Evolutionary conservation across 2,888 invertebrate species (phyloP).

Genomic region (Actias luna): DNA sequence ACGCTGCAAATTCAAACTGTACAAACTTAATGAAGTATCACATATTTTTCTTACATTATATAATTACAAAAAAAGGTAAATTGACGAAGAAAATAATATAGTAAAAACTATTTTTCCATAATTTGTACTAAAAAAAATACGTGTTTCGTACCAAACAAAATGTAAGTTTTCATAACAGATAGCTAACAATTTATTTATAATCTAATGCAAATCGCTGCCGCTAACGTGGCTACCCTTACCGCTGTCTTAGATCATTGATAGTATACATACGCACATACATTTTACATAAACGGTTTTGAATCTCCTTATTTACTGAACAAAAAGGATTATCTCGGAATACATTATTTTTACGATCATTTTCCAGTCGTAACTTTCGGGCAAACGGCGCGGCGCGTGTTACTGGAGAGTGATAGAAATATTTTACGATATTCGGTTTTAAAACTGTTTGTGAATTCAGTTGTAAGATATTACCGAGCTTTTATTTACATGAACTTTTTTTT

Average conservation of each 20-base stretch:
- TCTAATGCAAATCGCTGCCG: background rate
- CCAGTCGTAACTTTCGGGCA: constrained; percentile 4
- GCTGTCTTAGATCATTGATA: constrained; percentile 14
- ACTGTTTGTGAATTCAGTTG: background rate
- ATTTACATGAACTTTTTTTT: no score
- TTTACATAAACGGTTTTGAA: constrained; percentile 18
- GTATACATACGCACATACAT: constrained; percentile 14
- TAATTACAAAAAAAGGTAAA: no score
- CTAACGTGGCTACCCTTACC: background rate
- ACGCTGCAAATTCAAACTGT: no score
- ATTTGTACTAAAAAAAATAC: no score
- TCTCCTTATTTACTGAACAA: constrained; percentile 17
- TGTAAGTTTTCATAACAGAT: no score
- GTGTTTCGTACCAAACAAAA: no score
- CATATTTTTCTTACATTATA: no score
- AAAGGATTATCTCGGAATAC: constrained; percentile 17
- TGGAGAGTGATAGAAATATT: background rate
- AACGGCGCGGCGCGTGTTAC: background rate
- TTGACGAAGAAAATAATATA: no score
- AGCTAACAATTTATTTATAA: no score
- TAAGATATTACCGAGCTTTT: background rate
- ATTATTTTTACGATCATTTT: constrained; percentile 14
- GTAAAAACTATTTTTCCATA: no score
- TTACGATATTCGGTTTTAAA: background rate
- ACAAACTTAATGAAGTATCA: no score